Conservation (phyloP, 2,113 vertebrate genomes). For the Galemys pyrenaicus region DNA sequence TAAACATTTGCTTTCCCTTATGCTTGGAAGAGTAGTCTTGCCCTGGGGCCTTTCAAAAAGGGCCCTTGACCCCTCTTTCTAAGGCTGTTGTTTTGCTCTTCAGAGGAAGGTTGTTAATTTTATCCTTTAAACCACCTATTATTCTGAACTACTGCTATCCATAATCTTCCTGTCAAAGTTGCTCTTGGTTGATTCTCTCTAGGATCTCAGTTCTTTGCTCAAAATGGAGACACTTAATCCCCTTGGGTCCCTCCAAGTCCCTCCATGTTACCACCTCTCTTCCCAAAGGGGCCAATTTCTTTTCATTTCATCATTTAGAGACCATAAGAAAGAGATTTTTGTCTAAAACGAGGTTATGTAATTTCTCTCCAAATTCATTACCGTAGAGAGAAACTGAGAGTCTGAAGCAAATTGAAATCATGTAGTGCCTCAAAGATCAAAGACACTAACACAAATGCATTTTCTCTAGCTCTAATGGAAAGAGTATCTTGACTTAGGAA, state of each 20-base stretch:
- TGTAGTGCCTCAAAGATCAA: slow-evolving; percentile 14
- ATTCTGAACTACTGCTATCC: neutral
- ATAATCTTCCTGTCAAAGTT: neutral
- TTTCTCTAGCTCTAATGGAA: neutral
- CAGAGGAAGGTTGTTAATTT: slow-evolving; percentile 32
- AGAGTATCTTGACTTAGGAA: neutral
- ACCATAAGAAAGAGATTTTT: neutral
- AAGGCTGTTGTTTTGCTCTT: slow-evolving; percentile 41
- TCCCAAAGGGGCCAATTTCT: neutral
- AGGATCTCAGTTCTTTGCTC: neutral
- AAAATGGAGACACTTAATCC: neutral
- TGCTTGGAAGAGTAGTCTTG: slow-evolving; percentile 40
- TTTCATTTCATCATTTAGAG: slow-evolving; percentile 26
- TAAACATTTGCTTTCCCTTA: slow-evolving; percentile 62
- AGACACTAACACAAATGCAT: neutral
- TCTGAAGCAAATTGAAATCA: neutral
- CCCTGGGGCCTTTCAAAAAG: slow-evolving; percentile 39
- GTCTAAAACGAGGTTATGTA: neutral
- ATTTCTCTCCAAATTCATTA: slow-evolving; percentile 24
- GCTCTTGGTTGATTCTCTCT: neutral
- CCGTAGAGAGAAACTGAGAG: neutral
- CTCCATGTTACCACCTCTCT: neutral
- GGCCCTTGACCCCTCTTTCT: slow-evolving; percentile 47
- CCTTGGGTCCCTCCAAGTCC: neutral
- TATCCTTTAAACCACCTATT: slow-evolving; percentile 40